phyloP scores from a whole-genome alignment of 2,888 invertebrate genomes.

The Acrobeloides nanus region DNA sequence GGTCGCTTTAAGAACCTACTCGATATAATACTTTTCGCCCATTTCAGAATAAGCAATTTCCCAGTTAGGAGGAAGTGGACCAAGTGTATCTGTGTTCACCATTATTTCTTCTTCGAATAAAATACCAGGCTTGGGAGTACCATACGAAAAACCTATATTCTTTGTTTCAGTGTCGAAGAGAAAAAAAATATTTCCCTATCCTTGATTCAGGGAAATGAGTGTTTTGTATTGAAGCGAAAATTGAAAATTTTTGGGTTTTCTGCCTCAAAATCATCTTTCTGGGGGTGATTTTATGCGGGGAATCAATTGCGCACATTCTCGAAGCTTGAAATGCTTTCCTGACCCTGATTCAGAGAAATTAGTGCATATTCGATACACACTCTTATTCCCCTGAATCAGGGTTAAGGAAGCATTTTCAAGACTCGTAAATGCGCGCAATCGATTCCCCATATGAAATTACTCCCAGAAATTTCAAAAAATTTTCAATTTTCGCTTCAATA shows the following conservation, averaged over 20 bases:
- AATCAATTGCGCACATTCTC: too few relatives aligned
- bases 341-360: too few relatives aligned
- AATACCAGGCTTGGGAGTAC: slow-evolving; percentile 39
- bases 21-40: slow-evolving; percentile 93
- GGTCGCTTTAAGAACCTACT: slow-evolving; percentile 59
- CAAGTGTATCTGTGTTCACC: slow-evolving; percentile 20
- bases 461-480: too few relatives aligned
- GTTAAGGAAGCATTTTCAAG: too few relatives aligned
- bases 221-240: neutral
- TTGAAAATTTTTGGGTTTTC: neutral
- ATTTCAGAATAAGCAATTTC: slow-evolving; percentile 93
- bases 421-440: too few relatives aligned
- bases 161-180: too few relatives aligned
- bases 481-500: too few relatives aligned
- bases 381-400: too few relatives aligned
- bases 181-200: neutral
- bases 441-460: too few relatives aligned
- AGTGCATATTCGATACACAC: too few relatives aligned
- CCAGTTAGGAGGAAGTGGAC: slow-evolving; percentile 85
- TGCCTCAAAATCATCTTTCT: neutral
- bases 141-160: slow-evolving; percentile 48
- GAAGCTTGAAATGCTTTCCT: too few relatives aligned
- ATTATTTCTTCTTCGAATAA: slow-evolving; percentile 1
- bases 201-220: neutral
- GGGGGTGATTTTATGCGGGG: too few relatives aligned